Percentiles rank a stretch among this genome's conserved stretches.
Conservation (phyloP, 2,113 vertebrate genomes). For the Cichladusa arquata region DNA sequence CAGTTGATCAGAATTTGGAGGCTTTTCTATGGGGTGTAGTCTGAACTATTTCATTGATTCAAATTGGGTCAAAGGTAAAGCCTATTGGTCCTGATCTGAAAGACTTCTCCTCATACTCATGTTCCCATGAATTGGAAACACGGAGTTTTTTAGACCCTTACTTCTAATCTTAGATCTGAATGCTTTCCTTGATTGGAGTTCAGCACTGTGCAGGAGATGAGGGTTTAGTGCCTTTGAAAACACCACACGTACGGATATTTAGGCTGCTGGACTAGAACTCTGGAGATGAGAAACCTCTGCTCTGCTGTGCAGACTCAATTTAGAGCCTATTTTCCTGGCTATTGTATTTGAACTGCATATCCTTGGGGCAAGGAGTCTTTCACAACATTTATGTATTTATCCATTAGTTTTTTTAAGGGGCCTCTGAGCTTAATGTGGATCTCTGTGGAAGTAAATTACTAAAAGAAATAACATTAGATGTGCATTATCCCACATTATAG, state of each 20-base stretch:
- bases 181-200: neutral
- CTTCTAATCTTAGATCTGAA: neutral
- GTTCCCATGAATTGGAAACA: neutral
- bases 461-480: neutral
- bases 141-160: neutral
- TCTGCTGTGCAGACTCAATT: neutral
- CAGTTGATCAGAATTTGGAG: neutral
- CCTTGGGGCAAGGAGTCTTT: neutral
- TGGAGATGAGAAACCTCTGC: neutral
- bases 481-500: neutral
- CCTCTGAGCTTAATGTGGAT: neutral
- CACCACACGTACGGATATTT: accelerated
- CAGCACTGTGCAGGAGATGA: neutral
- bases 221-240: neutral
- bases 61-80: neutral
- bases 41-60: neutral
- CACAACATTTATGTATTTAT: neutral
- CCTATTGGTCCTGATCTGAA: neutral
- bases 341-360: neutral
- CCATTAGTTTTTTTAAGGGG: neutral
- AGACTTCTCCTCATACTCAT: neutral
- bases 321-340: neutral
- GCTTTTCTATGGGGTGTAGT: accelerated
- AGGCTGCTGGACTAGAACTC: neutral
- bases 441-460: neutral